Evolutionary conservation across 2,797 vertebrate genomes (phyloP).

Genomic region (Lophotriccus pileatus): DNA sequence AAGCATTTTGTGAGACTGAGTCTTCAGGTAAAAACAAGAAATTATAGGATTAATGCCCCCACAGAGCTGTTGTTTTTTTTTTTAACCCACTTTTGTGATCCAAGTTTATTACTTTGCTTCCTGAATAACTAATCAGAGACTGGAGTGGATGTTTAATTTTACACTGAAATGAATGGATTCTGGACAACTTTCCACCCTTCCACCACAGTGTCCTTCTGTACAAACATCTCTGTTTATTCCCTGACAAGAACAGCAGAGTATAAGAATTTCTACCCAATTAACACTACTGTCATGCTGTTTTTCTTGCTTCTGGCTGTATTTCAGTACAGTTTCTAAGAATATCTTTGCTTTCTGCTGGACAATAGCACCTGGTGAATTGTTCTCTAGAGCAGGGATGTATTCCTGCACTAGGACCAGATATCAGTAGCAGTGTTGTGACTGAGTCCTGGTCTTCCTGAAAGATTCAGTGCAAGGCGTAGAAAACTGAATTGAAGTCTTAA

Average conservation of each 20-base stretch:
- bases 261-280: not conserved
- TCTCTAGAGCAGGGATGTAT: not conserved
- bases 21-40: not conserved
- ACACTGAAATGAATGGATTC: not conserved
- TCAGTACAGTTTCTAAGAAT: not conserved
- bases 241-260: not conserved
- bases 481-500: not conserved
- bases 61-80: not conserved
- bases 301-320: not conserved
- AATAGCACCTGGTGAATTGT: not conserved
- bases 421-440: not conserved
- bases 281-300: not conserved
- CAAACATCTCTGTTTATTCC: not conserved
- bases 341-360: not conserved
- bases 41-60: not conserved
- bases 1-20: not conserved
- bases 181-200: not conserved
- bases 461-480: not conserved
- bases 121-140: not conserved
- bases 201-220: not conserved
- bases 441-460: not conserved
- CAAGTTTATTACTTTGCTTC: not conserved
- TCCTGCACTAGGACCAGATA: not conserved
- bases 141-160: not conserved
- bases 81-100: not conserved